phyloP scores from a whole-genome alignment of 2,888 invertebrate genomes.

The Cosmia trapezina region DNA sequence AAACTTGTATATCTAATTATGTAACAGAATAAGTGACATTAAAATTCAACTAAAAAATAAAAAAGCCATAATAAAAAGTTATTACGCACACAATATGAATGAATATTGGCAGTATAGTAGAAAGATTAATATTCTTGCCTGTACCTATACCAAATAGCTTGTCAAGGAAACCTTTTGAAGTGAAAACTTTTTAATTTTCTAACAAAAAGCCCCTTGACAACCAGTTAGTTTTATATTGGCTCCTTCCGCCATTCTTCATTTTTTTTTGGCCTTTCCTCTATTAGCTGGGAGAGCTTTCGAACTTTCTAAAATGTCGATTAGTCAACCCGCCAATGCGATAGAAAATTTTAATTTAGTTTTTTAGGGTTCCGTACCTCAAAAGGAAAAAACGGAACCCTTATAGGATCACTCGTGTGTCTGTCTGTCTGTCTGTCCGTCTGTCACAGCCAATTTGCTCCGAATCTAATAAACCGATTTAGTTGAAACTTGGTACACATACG shows the following conservation, averaged over 20 bases:
- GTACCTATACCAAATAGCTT: no score
- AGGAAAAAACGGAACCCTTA: no score
- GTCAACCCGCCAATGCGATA: neutral
- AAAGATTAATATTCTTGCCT: neutral
- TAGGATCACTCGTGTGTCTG: no score
- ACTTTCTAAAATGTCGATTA: conserved; percentile 2
- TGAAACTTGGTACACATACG: no score
- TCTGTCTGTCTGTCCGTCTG: no score
- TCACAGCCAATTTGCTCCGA: no score
- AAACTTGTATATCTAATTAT: neutral
- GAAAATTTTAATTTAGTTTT: conserved; percentile 1
- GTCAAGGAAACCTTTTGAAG: neutral
- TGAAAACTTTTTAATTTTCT: conserved; percentile 22
- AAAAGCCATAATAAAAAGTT: neutral
- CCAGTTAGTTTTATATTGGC: conserved; percentile 63
- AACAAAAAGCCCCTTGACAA: conserved; percentile 38
- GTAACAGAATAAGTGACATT: neutral
- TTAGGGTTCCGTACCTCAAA: no score
- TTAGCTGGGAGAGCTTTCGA: conserved; percentile 14
- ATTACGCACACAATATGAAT: neutral
- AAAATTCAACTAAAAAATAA: no score
- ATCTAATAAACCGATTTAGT: no score
- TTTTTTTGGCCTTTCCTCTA: conserved; percentile 43
- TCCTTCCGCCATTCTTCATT: conserved; percentile 34
- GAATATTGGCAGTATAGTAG: neutral